A percentile compares a stretch with the other conserved stretches of the same genome.
Evolutionary conservation across 2,888 invertebrate genomes (phyloP).

Genomic region (Apantesis nais): DNA sequence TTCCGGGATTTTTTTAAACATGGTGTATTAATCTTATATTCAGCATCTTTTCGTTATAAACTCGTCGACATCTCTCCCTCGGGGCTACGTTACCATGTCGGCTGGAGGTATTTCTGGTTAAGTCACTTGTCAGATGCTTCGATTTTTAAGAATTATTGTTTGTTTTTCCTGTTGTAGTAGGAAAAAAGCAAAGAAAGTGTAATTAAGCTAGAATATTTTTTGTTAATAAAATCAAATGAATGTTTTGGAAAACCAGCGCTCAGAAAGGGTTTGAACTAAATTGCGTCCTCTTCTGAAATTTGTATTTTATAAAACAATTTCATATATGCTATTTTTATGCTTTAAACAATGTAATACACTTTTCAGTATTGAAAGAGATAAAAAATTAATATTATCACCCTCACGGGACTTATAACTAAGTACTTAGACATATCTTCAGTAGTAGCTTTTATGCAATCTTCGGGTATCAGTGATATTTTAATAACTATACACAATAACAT

Average conservation of each 20-base stretch:
- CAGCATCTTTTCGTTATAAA: conserved; percentile 36
- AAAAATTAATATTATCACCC: too few relatives aligned
- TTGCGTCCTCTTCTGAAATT: not conserved
- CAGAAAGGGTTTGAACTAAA: not conserved
- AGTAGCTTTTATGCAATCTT: too few relatives aligned
- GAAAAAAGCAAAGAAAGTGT: conserved; percentile 2
- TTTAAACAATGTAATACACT: too few relatives aligned
- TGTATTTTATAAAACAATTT: not conserved
- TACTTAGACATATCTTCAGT: too few relatives aligned
- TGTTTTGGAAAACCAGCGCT: not conserved
- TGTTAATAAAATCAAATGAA: conserved; percentile 6
- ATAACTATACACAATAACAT: too few relatives aligned
- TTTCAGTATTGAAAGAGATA: too few relatives aligned
- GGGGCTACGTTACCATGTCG: conserved; percentile 33
- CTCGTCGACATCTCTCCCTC: conserved; percentile 29
- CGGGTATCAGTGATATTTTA: too few relatives aligned
- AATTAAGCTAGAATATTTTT: conserved; percentile 4
- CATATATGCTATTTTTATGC: too few relatives aligned
- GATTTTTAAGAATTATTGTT: conserved; percentile 38
- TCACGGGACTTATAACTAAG: too few relatives aligned
- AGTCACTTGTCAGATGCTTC: conserved; percentile 37
- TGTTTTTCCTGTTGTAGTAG: conserved; percentile 21
- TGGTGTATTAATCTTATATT: conserved; percentile 32
- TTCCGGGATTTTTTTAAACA: conserved; percentile 2
- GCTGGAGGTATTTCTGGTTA: conserved; percentile 26